A percentile compares a stretch with the other conserved stretches of the same genome.
Conservation (phyloP, 2,797 vertebrate genomes). For the Limosa lapponica region DNA sequence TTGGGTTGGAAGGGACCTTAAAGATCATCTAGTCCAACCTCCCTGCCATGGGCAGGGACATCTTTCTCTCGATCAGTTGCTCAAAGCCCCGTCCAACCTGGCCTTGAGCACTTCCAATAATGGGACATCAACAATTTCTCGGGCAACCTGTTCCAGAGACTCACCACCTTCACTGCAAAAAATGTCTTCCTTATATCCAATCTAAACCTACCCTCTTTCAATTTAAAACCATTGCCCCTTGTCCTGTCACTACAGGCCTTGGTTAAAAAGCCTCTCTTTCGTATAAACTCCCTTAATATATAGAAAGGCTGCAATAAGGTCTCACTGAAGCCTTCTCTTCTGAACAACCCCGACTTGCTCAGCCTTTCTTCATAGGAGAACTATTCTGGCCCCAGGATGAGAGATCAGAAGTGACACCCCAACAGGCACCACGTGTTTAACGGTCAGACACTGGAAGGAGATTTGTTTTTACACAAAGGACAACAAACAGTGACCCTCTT, state of each 20-base stretch:
- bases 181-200: background rate
- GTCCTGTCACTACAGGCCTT: background rate
- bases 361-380: background rate
- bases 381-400: background rate
- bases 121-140: background rate
- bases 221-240: background rate
- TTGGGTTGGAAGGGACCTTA: background rate
- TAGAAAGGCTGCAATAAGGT: background rate
- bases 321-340: background rate
- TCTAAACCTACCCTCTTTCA: background rate
- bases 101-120: background rate
- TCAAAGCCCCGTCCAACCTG: background rate
- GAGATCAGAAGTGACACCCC: background rate
- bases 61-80: background rate
- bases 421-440: background rate
- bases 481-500: background rate
- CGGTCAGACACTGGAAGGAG: background rate
- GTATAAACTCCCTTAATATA: background rate
- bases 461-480: background rate
- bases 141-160: background rate
- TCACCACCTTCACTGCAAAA: background rate
- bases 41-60: background rate
- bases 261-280: background rate
- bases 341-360: background rate
- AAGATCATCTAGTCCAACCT: background rate